Evolutionary conservation across 2,888 invertebrate species (phyloP).

Genomic region (Lasioglossum pauxillum): DNA sequence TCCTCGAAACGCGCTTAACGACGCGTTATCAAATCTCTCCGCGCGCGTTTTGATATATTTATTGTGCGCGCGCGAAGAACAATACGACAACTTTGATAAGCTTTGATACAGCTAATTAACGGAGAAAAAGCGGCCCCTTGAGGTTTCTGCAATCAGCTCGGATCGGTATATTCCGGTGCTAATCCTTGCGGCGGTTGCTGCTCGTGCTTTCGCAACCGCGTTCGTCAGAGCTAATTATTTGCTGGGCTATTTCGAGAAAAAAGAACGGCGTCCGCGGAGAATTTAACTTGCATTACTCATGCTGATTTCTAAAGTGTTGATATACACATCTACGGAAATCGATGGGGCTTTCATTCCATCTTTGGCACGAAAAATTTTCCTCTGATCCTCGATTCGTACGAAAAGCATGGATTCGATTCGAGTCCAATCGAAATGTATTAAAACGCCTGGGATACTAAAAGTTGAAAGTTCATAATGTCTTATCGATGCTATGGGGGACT

Average conservation of each 20-base stretch:
- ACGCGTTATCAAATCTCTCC: neutral
- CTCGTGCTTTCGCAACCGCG: neutral
- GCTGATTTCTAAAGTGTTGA: neutral
- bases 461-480: neutral
- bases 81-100: neutral
- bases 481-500: neutral
- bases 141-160: neutral
- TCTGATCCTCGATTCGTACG: neutral
- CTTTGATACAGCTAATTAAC: slow-evolving; percentile 1
- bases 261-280: neutral
- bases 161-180: neutral
- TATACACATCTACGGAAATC: neutral
- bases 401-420: neutral
- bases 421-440: neutral
- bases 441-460: neutral
- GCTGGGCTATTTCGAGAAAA: neutral
- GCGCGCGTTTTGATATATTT: neutral
- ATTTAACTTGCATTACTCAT: neutral
- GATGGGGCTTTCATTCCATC: neutral
- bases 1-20: neutral
- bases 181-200: neutral
- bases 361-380: neutral
- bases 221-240: neutral
- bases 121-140: neutral
- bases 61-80: neutral